Conservation (phyloP, 2,888 invertebrate species). For the Polietes domitor region DNA sequence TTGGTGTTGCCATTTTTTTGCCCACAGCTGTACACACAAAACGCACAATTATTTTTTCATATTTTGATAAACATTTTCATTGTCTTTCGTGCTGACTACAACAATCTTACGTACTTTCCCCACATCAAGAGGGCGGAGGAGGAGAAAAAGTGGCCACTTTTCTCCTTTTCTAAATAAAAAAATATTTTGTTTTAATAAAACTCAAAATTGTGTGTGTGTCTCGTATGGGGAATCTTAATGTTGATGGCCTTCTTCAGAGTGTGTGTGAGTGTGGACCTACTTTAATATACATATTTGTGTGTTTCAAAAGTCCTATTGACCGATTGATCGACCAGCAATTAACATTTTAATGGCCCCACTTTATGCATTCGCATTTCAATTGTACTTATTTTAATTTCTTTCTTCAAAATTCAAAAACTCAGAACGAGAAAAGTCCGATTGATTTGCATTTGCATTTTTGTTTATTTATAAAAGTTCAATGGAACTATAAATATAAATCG, state of each 20-base stretch:
- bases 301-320: background rate
- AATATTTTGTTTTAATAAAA: background rate
- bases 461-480: constrained; percentile 7
- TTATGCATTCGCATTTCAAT: background rate
- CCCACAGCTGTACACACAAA: too few species aligned
- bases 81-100: too few species aligned
- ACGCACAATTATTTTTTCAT: too few species aligned
- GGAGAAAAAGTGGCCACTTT: too few species aligned
- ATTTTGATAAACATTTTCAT: too few species aligned
- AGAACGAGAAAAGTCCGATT: background rate
- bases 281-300: too few species aligned
- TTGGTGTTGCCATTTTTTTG: too few species aligned
- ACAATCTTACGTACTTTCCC: too few species aligned
- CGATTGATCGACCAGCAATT: background rate
- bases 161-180: background rate
- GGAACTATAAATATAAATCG: constrained; percentile 23
- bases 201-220: background rate
- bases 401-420: background rate
- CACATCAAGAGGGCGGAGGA: too few species aligned
- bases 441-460: constrained; percentile 24
- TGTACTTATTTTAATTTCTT: background rate
- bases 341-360: too few species aligned
- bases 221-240: background rate
- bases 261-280: too few species aligned
- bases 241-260: background rate